Percentiles rank a stretch among this genome's conserved stretches.
Evolutionary conservation across 1,140 invertebrate species (phyloP).

Genomic region (Drosophila nebulosa): DNA sequence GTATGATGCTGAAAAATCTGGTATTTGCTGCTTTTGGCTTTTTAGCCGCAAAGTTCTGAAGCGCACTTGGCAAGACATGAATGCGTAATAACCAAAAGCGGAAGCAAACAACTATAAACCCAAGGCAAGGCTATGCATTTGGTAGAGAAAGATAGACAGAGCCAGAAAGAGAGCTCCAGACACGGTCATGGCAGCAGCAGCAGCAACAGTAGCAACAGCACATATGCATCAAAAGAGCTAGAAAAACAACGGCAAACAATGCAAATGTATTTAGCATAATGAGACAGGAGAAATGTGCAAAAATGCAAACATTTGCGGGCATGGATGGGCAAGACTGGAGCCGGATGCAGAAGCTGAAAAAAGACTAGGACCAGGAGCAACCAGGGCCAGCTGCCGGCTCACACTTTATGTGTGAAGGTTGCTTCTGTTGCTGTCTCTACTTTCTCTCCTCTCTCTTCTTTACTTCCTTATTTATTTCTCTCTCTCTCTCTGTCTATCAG

Average conservation of each 20-base stretch:
- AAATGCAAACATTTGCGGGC: constrained; percentile 76
- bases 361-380: neutral
- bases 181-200: neutral
- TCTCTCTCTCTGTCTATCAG: neutral
- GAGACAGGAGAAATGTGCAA: constrained; percentile 78
- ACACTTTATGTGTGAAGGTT: constrained; percentile 68
- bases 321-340: constrained; percentile 1
- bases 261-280: constrained; percentile 79
- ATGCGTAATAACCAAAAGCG: constrained; percentile 78
- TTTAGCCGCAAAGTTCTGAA: constrained; percentile 69
- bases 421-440: constrained; percentile 11
- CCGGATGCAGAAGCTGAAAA: neutral
- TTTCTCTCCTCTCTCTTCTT: constrained; percentile 6
- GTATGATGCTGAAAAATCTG: constrained; percentile 59
- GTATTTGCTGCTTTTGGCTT: constrained; percentile 72
- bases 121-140: constrained; percentile 50
- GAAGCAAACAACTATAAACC: constrained; percentile 75
- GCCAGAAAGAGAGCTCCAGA: constrained; percentile 3
- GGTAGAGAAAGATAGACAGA: constrained; percentile 8
- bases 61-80: constrained; percentile 77
- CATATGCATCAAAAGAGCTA: constrained; percentile 78
- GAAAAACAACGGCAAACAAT: constrained; percentile 78
- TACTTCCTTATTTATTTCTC: neutral
- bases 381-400: constrained; percentile 34
- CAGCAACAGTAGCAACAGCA: constrained; percentile 34